These are phyloP conservation scores for Drosophila yakuba DNA, from an alignment of 1,140 invertebrate species.

Conservation along the genomic window DNA sequence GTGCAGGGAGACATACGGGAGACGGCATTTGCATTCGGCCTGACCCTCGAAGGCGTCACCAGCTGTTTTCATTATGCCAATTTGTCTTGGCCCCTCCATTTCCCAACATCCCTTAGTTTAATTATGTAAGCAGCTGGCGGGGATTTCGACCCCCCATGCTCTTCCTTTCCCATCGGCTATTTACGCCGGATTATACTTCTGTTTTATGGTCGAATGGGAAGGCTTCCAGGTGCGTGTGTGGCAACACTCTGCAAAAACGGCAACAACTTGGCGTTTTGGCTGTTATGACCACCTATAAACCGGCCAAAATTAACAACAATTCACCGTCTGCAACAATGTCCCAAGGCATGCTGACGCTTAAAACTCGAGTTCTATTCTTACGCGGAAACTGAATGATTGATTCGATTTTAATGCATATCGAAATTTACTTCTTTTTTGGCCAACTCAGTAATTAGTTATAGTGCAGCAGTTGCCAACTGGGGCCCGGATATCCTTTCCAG, in stretches of 20 bases:
- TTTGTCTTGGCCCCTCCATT: conserved; percentile 34
- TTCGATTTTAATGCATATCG: conserved; percentile 73
- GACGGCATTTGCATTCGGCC: conserved; percentile 67
- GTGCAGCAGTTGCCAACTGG: conserved; percentile 60
- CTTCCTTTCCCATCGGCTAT: neutral
- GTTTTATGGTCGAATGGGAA: conserved; percentile 56
- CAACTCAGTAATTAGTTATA: conserved; percentile 63
- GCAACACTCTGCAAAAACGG: neutral
- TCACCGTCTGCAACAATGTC: conserved; percentile 18
- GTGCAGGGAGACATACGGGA: conserved; percentile 58
- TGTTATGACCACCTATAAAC: conserved; percentile 24
- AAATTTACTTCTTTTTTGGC: conserved; percentile 31
- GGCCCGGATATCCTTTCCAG: conserved; percentile 37
- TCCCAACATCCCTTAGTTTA: conserved; percentile 30
- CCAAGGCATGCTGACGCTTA: neutral
- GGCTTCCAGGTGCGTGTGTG: conserved; percentile 7
- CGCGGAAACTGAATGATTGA: conserved; percentile 55
- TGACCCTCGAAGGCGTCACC: conserved; percentile 69
- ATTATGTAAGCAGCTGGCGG: conserved; percentile 67
- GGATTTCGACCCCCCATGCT: conserved; percentile 4
- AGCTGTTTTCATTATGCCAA: conserved; percentile 60
- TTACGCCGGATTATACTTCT: conserved; percentile 35
- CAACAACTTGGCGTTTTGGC: neutral
- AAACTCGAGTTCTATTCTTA: neutral
- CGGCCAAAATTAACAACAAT: conserved; percentile 7